Evolutionary conservation across 2,888 invertebrate species (phyloP).

Genomic region (Drosophila infuscata): DNA sequence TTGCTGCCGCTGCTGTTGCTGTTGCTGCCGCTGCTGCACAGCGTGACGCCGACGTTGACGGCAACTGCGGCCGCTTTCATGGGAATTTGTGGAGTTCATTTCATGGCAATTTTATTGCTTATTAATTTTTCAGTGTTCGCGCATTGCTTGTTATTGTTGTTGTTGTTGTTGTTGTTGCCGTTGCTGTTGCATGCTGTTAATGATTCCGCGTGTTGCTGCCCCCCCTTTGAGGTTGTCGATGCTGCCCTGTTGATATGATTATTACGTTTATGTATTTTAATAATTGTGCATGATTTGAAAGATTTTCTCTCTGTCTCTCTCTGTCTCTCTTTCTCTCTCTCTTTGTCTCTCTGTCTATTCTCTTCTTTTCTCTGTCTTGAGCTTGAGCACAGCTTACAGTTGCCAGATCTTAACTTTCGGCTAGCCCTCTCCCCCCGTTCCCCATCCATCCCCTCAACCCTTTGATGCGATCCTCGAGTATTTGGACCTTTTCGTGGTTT

Average conservation of each 20-base stretch:
- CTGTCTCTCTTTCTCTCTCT: not conserved
- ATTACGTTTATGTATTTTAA: slow-evolving; percentile 83
- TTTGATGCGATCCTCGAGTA: slow-evolving; percentile 4
- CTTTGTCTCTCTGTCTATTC: slow-evolving; percentile 1
- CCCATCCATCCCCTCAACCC: not conserved
- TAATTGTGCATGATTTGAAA: slow-evolving; percentile 82
- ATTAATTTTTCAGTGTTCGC: slow-evolving; percentile 82
- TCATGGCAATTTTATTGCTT: slow-evolving; percentile 85
- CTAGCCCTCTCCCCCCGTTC: not conserved
- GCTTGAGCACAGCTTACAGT: slow-evolving; percentile 16
- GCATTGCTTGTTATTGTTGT: slow-evolving; percentile 58
- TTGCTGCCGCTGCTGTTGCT: slow-evolving; percentile 18
- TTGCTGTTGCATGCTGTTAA: slow-evolving; percentile 68
- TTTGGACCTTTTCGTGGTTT: slow-evolving; percentile 18
- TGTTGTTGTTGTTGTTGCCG: slow-evolving; percentile 25
- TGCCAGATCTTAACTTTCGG: slow-evolving; percentile 20
- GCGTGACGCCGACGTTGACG: slow-evolving; percentile 44
- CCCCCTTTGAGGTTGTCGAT: slow-evolving; percentile 36
- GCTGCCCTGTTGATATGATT: slow-evolving; percentile 83
- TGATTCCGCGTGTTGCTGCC: slow-evolving; percentile 63
- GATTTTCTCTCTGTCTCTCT: slow-evolving; percentile 52
- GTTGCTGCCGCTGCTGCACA: slow-evolving; percentile 37
- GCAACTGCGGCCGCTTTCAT: slow-evolving; percentile 78
- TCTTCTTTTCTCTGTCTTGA: not conserved
- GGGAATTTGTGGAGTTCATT: slow-evolving; percentile 84